Evolutionary conservation across 2,888 invertebrate genomes (phyloP).

Genomic region (Xylophagus ater): DNA sequence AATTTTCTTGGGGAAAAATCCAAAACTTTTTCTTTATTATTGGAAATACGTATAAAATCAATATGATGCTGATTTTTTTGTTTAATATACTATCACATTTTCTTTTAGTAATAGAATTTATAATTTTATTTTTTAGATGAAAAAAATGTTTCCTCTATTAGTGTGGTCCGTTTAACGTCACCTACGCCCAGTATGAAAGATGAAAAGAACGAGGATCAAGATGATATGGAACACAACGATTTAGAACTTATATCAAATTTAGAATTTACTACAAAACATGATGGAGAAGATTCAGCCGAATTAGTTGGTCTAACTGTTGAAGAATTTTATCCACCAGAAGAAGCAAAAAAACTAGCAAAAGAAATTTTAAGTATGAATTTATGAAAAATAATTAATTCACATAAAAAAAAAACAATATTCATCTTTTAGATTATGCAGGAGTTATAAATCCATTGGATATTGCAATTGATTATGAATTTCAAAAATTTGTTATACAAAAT

Average conservation of each 20-base stretch:
- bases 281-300: slow-evolving; percentile 33
- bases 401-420: slow-evolving; percentile 1
- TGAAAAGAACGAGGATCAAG: slow-evolving; percentile 30
- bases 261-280: slow-evolving; percentile 19
- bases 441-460: slow-evolving; percentile 29
- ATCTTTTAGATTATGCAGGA: slow-evolving; percentile 31
- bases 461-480: slow-evolving; percentile 33
- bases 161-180: slow-evolving; percentile 47
- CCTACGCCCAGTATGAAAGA: slow-evolving; percentile 38
- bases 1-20: not conserved
- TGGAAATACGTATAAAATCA: not conserved
- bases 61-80: not conserved
- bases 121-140: slow-evolving; percentile 30
- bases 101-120: not conserved
- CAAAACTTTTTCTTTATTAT: not conserved
- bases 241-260: slow-evolving; percentile 35
- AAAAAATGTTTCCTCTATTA: slow-evolving; percentile 49
- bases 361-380: slow-evolving; percentile 37
- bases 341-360: slow-evolving; percentile 38
- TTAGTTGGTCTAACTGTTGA: slow-evolving; percentile 55
- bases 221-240: slow-evolving; percentile 35
- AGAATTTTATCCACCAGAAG: slow-evolving; percentile 48
- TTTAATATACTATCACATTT: not conserved
- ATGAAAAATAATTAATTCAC: not conserved
- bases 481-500: slow-evolving; percentile 48